These are phyloP conservation scores for Orgyia antiqua DNA, from an alignment of 2,888 invertebrate genomes.

Conservation along the genomic window DNA sequence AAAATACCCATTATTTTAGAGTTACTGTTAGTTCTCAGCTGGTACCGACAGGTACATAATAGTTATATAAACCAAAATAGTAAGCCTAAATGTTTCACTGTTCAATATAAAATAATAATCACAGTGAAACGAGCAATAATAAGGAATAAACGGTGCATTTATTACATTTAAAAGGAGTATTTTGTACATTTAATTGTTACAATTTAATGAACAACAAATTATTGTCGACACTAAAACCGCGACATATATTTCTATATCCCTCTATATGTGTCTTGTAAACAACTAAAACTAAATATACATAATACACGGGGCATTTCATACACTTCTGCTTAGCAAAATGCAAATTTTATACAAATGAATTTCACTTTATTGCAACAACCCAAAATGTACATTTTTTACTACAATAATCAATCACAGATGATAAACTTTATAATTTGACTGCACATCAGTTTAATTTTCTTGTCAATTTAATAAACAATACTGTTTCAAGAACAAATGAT, in stretches of 20 bases:
- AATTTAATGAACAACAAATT: conserved; percentile 19
- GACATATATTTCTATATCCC: conserved; percentile 18
- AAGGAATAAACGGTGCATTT: conserved; percentile 8
- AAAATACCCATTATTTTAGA: conserved; percentile 62
- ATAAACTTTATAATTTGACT: too few relatives aligned
- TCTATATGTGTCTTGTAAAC: conserved; percentile 30
- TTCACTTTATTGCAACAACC: conserved; percentile 72
- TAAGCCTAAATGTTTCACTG: conserved; percentile 44
- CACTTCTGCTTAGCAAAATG: conserved; percentile 46
- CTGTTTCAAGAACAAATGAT: too few relatives aligned
- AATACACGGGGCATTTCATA: conserved; percentile 51
- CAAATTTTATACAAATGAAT: conserved; percentile 48
- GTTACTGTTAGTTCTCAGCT: conserved; percentile 5
- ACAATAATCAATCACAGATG: too few relatives aligned
- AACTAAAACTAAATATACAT: conserved; percentile 48
- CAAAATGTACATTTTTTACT: conserved; percentile 61
- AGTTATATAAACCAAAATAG: conserved; percentile 4
- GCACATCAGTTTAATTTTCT: too few relatives aligned
- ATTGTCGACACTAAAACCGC: conserved; percentile 28
- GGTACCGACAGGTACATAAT: too few relatives aligned
- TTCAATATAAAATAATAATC: conserved; percentile 33
- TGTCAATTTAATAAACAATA: too few relatives aligned
- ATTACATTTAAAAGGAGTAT: conserved; percentile 23
- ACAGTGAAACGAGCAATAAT: conserved; percentile 15
- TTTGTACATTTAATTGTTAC: conserved; percentile 31